phyloP scores from a whole-genome alignment of 2,888 invertebrate species.

The Ophioninae sp. region DNA sequence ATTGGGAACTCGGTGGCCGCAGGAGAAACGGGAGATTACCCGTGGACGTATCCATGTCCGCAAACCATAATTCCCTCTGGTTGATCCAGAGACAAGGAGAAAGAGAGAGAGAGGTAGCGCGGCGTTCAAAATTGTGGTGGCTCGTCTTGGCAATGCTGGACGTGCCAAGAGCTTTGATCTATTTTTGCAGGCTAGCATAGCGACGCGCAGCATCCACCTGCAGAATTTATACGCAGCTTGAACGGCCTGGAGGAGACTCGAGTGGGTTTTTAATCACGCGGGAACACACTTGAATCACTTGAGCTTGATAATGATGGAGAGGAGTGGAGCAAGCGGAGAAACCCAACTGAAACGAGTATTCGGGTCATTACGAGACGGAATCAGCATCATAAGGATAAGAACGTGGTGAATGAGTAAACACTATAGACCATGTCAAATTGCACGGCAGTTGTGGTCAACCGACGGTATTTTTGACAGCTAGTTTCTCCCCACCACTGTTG shows the following conservation, averaged over 20 bases:
- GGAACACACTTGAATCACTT: conserved; percentile 50
- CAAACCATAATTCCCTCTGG: conserved; percentile 56
- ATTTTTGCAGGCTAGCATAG: conserved; percentile 64
- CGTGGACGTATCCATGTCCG: conserved; percentile 59
- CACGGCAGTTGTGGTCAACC: neutral
- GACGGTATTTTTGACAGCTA: neutral
- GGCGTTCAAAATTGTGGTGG: conserved; percentile 44
- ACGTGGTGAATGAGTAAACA: conserved; percentile 31
- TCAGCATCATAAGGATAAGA: neutral
- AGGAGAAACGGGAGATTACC: conserved; percentile 57
- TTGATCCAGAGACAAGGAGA: conserved; percentile 12
- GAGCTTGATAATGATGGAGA: conserved; percentile 55
- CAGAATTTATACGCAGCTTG: conserved; percentile 64
- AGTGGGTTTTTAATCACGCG: neutral
- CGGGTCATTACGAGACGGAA: conserved; percentile 33
- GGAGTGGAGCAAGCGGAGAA: conserved; percentile 26
- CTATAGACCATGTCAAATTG: neutral
- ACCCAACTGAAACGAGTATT: conserved; percentile 18
- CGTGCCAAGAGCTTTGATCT: conserved; percentile 69
- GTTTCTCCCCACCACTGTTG: neutral
- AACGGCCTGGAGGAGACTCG: conserved; percentile 26
- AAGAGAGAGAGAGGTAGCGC: neutral
- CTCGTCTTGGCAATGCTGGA: conserved; percentile 18
- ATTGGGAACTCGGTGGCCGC: conserved; percentile 23
- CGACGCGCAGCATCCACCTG: conserved; percentile 68